Conservation (phyloP, 2,888 invertebrate species). For the Microctonus aethiopoides region DNA sequence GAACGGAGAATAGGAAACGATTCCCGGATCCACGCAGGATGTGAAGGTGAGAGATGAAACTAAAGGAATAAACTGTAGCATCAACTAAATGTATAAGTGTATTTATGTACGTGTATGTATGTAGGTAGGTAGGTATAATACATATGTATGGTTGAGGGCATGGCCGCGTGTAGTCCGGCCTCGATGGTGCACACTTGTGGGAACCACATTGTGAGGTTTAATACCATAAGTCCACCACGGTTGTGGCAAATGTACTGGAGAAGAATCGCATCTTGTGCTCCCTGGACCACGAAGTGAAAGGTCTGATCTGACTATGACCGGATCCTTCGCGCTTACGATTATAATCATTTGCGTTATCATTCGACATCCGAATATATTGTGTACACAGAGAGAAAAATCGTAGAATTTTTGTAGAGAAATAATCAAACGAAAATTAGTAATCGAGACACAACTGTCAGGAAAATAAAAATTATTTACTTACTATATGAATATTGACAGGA, state of each 20-base stretch:
- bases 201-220: slow-evolving; percentile 29
- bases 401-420: no score
- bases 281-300: slow-evolving; percentile 67
- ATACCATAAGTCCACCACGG: not conserved
- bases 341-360: slow-evolving; percentile 23
- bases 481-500: no score
- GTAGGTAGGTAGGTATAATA: no score
- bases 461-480: no score
- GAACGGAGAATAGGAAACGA: slow-evolving; percentile 23
- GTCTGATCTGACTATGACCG: slow-evolving; percentile 55
- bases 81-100: slow-evolving; percentile 16
- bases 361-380: no score
- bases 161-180: slow-evolving; percentile 26
- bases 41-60: slow-evolving; percentile 28
- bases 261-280: slow-evolving; percentile 60
- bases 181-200: slow-evolving; percentile 37
- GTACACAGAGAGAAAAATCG: no score
- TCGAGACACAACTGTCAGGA: no score
- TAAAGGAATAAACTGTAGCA: slow-evolving; percentile 30
- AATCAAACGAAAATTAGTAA: no score
- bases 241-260: slow-evolving; percentile 2
- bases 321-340: slow-evolving; percentile 22
- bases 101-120: no score
- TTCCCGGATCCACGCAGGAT: slow-evolving; percentile 31
- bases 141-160: slow-evolving; percentile 10